These are phyloP conservation scores for Clistopyga incitator DNA, from an alignment of 2,888 invertebrate genomes.

Conservation along the genomic window DNA sequence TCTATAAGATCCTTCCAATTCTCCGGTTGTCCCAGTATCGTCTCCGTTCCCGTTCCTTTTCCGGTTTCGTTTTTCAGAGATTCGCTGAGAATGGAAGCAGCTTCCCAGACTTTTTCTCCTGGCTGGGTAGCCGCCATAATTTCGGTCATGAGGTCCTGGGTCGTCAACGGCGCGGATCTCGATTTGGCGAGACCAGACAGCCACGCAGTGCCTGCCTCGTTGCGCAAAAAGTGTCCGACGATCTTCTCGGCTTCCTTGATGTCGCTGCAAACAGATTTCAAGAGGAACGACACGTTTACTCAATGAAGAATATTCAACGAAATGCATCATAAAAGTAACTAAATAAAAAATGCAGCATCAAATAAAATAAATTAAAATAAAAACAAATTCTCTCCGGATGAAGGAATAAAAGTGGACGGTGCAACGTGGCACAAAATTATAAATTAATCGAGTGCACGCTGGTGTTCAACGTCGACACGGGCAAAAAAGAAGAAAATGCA, in stretches of 20 bases:
- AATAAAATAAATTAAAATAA: too few species aligned
- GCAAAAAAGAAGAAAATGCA: background rate
- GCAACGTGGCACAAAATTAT: background rate
- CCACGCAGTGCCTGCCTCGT: slow-evolving; percentile 65
- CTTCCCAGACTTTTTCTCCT: slow-evolving; percentile 53
- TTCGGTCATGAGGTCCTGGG: slow-evolving; percentile 62
- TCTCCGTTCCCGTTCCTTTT: slow-evolving; percentile 7
- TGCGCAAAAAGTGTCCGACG: slow-evolving; percentile 64
- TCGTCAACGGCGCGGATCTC: slow-evolving; percentile 61
- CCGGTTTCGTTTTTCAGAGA: slow-evolving; percentile 39
- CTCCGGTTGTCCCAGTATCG: slow-evolving; percentile 47
- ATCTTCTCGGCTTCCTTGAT: slow-evolving; percentile 65
- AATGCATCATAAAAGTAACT: background rate
- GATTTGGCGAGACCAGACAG: slow-evolving; percentile 58
- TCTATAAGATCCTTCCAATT: slow-evolving; percentile 67
- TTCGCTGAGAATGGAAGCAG: slow-evolving; percentile 57
- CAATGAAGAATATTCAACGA: background rate
- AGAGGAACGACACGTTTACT: background rate
- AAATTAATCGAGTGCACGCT: background rate
- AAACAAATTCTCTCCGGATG: too few species aligned
- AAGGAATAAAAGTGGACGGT: too few species aligned
- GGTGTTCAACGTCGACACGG: background rate
- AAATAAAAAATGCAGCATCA: too few species aligned
- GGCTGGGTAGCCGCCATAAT: slow-evolving; percentile 49
- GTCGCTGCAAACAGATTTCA: slow-evolving; percentile 57